Evolutionary conservation across 2,113 vertebrate genomes (phyloP), one percentile per base, ranked within the genome.

Genomic region (Python bivittatus): DNA sequence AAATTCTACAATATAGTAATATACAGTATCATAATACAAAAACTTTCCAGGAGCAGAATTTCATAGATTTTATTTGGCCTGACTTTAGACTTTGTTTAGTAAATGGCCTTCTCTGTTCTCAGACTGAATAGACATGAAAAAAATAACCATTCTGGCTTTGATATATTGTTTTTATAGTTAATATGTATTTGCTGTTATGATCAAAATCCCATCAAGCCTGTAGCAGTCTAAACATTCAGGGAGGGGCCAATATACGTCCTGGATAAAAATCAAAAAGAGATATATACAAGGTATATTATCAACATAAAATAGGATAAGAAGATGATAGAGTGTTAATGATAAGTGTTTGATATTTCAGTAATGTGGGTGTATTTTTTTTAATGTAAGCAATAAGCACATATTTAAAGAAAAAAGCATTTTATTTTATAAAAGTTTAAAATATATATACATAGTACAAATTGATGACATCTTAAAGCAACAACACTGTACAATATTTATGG

Each of bases 401-500:
- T 58, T 89, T 64, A 79, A 95, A 94, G 91, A 92, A 52, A 20
- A 84, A 27, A 61, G 61, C 64, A 25, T 91, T 91, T 64, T 92
- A 53, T 83, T 94, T 91, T 25, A 48, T 88, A 33, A 84, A 88
- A 86, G 53, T 92, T 92, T 93, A 58, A 94, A 60, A 56, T 29
- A 17, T 22, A 88, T 68, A 58, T 25, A 13, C 15, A 88, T 88
- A 68, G 11, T 38, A 44, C 56, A 90, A 91, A 89, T 95, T 61
- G 86, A 27, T 94, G 68, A 22, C 64, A 27, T 23, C 92, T 10
- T 10, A 68, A 89, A 58, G 91, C 52, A 92, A 4, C 88, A 3
- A 3, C n/a, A 85, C 52, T 6, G 1, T 88, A 48, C 6, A 38
- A 17, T 94, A 64, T 90, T 68, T 89, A 57, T n/a, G 15, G 20